Evolutionary conservation across 2,113 vertebrate genomes (phyloP).

Genomic region (Stegostoma tigrinum): DNA sequence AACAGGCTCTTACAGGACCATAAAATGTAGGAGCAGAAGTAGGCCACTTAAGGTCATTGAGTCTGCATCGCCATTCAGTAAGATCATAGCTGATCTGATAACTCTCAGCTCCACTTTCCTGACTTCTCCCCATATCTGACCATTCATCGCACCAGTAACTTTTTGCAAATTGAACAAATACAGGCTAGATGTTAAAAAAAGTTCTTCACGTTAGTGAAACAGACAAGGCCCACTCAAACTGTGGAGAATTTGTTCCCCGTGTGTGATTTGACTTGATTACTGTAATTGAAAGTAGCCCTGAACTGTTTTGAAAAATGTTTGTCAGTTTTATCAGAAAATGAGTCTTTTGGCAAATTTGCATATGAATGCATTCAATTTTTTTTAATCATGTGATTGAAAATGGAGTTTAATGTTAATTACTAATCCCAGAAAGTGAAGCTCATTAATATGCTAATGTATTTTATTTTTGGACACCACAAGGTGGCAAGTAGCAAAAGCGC

Average conservation of each 20-base stretch:
- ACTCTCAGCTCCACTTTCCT: too few relatives aligned
- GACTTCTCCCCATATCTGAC: not conserved
- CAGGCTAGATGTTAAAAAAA: constrained; percentile 40
- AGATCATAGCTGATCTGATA: too few relatives aligned
- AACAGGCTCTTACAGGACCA: not conserved
- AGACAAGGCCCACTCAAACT: not conserved
- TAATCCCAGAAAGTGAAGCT: constrained; percentile 34
- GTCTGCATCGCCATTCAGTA: too few relatives aligned
- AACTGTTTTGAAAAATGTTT: constrained; percentile 4
- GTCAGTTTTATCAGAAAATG: constrained; percentile 32
- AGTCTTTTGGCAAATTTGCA: constrained; percentile 32
- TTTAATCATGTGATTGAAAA: constrained; percentile 30
- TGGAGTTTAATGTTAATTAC: constrained; percentile 38
- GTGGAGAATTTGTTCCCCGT: not conserved
- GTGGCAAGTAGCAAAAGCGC: constrained; percentile 32
- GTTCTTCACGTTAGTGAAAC: not conserved
- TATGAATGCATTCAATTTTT: constrained; percentile 28
- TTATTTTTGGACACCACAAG: constrained; percentile 35
- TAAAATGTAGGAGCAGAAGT: too few relatives aligned
- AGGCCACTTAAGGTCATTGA: too few relatives aligned
- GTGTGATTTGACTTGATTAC: constrained; percentile 18
- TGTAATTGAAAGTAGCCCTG: constrained; percentile 12
- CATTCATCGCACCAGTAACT: constrained; percentile 37
- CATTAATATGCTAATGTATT: constrained; percentile 37
- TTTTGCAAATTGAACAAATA: not conserved